These are phyloP conservation scores for Brachylomia viminalis DNA, from an alignment of 2,888 invertebrate species.

Conservation along the genomic window DNA sequence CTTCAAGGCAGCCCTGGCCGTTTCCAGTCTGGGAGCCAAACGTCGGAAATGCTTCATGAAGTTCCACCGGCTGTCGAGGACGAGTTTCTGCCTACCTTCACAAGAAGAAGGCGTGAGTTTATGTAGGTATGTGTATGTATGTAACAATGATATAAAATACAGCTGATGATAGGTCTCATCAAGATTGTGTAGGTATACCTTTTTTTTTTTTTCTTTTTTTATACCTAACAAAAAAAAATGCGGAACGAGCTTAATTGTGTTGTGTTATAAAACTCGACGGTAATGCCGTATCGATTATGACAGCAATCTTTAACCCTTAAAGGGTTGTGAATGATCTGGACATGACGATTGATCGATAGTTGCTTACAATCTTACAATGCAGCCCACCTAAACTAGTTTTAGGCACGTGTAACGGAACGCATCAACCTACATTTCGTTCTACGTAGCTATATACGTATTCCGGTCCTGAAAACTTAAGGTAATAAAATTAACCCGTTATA, in stretches of 20 bases:
- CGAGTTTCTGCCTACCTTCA: no score
- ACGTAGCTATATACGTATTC: not conserved
- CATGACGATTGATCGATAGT: no score
- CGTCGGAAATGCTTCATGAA: no score
- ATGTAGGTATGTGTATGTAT: not conserved
- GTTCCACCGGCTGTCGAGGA: no score
- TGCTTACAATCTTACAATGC: no score
- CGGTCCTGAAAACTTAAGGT: not conserved
- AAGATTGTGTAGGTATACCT: not conserved
- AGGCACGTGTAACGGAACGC: constrained; percentile 8
- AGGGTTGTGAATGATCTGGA: no score
- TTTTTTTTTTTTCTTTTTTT: no score
- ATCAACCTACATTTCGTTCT: constrained; percentile 2
- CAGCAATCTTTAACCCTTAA: not conserved
- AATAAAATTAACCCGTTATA: not conserved
- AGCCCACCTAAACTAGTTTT: no score
- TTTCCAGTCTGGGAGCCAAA: no score
- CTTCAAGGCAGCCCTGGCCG: no score
- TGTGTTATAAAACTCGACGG: not conserved
- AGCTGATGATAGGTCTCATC: not conserved
- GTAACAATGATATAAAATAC: not conserved
- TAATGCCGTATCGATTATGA: not conserved
- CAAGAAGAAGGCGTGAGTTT: not conserved
- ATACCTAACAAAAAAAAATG: no score
- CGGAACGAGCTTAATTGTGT: not conserved